Conservation (phyloP, 2,888 invertebrate genomes). For the Ferdinandea cuprea region DNA sequence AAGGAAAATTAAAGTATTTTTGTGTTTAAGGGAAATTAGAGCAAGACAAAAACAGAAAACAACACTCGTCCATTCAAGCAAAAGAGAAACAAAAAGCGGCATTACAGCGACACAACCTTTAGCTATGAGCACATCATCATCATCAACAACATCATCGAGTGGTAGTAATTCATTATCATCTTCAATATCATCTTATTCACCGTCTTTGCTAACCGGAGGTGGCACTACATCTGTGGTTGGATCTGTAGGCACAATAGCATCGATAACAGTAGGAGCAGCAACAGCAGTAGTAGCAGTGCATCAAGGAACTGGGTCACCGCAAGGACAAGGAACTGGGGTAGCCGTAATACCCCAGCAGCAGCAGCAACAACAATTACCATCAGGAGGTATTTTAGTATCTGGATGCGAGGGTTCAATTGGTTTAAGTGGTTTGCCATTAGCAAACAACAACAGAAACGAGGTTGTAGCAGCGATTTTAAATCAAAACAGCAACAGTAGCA, state of each 20-base stretch:
- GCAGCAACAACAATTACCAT: conserved; percentile 45
- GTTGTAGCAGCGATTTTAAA: conserved; percentile 59
- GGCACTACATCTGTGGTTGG: conserved; percentile 64
- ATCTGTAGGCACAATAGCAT: conserved; percentile 44
- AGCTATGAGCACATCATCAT: conserved; percentile 75
- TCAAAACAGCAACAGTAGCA: conserved; percentile 72
- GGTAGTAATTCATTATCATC: conserved; percentile 74
- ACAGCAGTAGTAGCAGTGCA: conserved; percentile 1
- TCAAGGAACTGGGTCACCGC: conserved; percentile 60
- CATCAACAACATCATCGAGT: conserved; percentile 73
- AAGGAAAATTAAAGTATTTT: neutral
- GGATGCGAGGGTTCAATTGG: conserved; percentile 57
- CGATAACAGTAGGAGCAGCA: conserved; percentile 16
- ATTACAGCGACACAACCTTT: conserved; percentile 67
- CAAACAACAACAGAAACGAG: conserved; percentile 59
- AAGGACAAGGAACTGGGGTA: conserved; percentile 45
- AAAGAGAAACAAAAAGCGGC: conserved; percentile 37
- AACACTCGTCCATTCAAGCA: too few relatives aligned
- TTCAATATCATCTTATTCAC: conserved; percentile 71
- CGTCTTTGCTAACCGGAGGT: conserved; percentile 55
- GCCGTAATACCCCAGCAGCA: conserved; percentile 32
- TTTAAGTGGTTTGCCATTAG: conserved; percentile 56
- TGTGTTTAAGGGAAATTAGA: neutral
- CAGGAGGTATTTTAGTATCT: conserved; percentile 44
- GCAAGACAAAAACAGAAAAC: neutral